These are phyloP conservation scores for Choristoneura rosaceana DNA, from an alignment of 2,888 invertebrate species.

Conservation along the genomic window DNA sequence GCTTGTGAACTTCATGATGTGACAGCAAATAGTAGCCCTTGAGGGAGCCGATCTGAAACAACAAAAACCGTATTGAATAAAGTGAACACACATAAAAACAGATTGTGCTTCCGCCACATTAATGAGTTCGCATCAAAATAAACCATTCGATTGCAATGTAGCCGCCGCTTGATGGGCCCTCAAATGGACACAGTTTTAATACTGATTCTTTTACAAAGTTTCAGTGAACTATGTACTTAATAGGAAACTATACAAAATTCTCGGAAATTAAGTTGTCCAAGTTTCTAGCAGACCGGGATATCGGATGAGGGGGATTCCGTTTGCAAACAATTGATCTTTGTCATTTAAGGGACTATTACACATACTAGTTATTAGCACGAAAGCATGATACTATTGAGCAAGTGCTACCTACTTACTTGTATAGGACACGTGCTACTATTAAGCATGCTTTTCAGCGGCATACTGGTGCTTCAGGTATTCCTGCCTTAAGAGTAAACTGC, in stretches of 20 bases:
- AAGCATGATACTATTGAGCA: too few relatives aligned
- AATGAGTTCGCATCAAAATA: slow-evolving; percentile 2
- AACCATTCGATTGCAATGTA: background rate
- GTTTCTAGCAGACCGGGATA: background rate
- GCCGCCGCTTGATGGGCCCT: background rate
- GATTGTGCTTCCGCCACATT: background rate
- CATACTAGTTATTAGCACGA: too few relatives aligned
- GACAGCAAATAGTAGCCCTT: slow-evolving; percentile 94
- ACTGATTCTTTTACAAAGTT: background rate
- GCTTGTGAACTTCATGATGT: slow-evolving; percentile 93
- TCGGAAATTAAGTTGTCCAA: slow-evolving; percentile 11
- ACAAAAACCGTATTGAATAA: slow-evolving; percentile 48
- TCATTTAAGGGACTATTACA: background rate
- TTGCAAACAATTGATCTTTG: background rate
- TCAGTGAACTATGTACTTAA: slow-evolving; percentile 4
- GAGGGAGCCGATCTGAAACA: slow-evolving; percentile 95
- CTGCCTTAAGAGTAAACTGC: background rate
- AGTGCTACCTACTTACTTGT: too few relatives aligned
- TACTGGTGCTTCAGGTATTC: too few relatives aligned
- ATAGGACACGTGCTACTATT: too few relatives aligned
- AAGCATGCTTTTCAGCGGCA: too few relatives aligned
- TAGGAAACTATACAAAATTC: slow-evolving; percentile 11
- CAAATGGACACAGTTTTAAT: background rate
- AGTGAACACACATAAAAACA: background rate
- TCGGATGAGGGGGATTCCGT: background rate